Conservation (phyloP, 2,888 invertebrate species). For the Eupithecia exiguata region DNA sequence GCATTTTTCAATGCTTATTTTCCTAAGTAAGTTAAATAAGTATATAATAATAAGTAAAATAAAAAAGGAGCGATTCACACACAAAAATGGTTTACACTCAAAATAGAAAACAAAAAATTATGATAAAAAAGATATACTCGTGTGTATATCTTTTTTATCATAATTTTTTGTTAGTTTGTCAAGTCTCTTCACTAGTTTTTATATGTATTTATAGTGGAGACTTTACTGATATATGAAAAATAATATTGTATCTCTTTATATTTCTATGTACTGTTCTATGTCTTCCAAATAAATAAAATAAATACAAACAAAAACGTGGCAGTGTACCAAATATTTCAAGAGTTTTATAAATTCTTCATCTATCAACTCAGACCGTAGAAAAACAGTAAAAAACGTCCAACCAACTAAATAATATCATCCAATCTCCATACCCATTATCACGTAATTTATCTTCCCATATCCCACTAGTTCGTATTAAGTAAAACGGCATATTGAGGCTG, state of each 20-base stretch:
- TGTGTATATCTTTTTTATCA: no score
- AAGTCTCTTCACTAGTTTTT: no score
- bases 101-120: background rate
- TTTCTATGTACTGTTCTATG: no score
- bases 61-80: no score
- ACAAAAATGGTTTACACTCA: no score
- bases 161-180: no score
- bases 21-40: background rate
- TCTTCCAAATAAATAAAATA: no score
- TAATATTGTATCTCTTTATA: no score
- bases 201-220: no score
- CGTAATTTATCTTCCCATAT: conserved; percentile 43
- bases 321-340: background rate
- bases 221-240: no score
- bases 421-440: conserved; percentile 44
- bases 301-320: background rate
- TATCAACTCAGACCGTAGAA: background rate
- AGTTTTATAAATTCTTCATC: background rate
- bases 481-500: conserved; percentile 62
- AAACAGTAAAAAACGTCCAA: background rate
- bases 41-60: no score
- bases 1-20: background rate
- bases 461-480: conserved; percentile 49
- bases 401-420: conserved; percentile 16
- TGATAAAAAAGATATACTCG: background rate